Conservation (phyloP, 2,113 vertebrate genomes). For the Tenebrosternarchus preto region DNA sequence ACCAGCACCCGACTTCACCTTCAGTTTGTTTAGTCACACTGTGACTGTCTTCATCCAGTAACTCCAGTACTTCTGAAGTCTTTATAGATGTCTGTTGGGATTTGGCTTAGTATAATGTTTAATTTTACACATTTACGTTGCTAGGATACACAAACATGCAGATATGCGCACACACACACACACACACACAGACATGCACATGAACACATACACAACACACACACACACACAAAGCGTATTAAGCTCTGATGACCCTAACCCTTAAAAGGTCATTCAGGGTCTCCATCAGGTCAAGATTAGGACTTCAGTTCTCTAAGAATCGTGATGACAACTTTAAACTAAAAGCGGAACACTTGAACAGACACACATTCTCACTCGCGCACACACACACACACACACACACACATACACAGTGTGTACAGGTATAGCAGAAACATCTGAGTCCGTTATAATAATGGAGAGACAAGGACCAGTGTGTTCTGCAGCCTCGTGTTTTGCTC, state of each 20-base stretch:
- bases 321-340: too few species aligned
- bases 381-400: too few species aligned
- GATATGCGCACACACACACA: background rate
- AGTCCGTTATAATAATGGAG: too few species aligned
- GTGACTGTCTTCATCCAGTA: conserved; percentile 55
- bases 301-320: conserved; percentile 26
- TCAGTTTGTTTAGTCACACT: conserved; percentile 69
- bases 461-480: too few species aligned
- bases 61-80: conserved; percentile 62
- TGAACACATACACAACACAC: too few species aligned
- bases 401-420: too few species aligned
- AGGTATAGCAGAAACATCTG: too few species aligned
- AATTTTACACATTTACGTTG: conserved; percentile 42
- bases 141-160: too few species aligned
- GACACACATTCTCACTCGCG: too few species aligned
- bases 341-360: too few species aligned
- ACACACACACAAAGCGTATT: background rate
- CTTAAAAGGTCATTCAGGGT: conserved; percentile 29
- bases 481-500: too few species aligned
- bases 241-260: conserved; percentile 1
- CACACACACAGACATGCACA: background rate
- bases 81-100: conserved; percentile 63
- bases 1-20: conserved; percentile 44
- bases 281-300: conserved; percentile 8
- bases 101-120: conserved; percentile 54